These are phyloP conservation scores for Oreochromis mossambicus DNA, from an alignment of 2,797 vertebrate species.

Conservation along the genomic window DNA sequence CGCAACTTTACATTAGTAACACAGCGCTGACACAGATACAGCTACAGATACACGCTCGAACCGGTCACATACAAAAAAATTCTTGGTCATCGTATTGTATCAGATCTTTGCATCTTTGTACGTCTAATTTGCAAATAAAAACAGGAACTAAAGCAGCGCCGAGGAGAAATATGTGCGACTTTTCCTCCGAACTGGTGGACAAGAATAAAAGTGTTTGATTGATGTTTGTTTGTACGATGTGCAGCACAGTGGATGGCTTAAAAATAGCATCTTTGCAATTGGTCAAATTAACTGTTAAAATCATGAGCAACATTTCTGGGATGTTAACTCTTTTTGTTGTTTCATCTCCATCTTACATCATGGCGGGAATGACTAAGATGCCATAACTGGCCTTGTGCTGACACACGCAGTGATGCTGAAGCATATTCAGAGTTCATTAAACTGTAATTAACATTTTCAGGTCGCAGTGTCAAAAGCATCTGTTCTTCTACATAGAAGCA, in stretches of 20 bases:
- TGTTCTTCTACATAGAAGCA: neutral
- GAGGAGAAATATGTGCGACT: rapidly evolving
- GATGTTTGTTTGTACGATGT: rapidly evolving
- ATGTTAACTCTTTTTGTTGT: rapidly evolving
- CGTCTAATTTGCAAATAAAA: neutral
- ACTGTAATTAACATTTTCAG: neutral
- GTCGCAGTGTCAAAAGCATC: neutral
- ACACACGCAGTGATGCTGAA: neutral
- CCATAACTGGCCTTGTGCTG: neutral
- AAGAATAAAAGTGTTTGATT: neutral
- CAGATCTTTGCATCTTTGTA: neutral
- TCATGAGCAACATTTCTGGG: neutral
- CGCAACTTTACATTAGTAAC: neutral
- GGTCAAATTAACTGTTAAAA: neutral
- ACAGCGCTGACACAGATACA: neutral
- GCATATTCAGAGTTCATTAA: neutral
- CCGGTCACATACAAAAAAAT: neutral
- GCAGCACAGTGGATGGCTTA: rapidly evolving
- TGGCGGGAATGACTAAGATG: neutral
- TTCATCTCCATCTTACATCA: neutral
- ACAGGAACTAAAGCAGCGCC: neutral
- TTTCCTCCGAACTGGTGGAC: neutral
- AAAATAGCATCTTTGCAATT: neutral
- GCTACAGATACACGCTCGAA: neutral
- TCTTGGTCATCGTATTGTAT: neutral